phyloP scores from a whole-genome alignment of 2,888 invertebrate species.

The Drosophila subquinaria region DNA sequence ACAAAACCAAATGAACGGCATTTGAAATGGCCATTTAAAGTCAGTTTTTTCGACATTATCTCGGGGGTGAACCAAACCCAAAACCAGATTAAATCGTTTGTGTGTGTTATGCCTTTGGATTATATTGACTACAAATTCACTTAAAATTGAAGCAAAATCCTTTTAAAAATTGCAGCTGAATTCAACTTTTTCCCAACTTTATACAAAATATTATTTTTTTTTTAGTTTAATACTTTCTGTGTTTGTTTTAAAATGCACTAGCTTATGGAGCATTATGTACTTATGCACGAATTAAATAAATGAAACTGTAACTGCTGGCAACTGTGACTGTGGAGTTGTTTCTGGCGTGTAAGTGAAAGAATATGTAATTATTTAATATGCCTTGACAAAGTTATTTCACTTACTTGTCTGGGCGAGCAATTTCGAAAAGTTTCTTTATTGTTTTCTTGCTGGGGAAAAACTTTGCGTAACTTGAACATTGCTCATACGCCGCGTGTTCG shows the following conservation, averaged over 20 bases:
- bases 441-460: slow-evolving; percentile 23
- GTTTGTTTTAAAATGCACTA: background rate
- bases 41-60: background rate
- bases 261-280: slow-evolving; percentile 5
- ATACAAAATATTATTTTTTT: background rate
- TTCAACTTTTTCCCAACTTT: background rate
- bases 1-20: background rate
- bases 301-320: slow-evolving; percentile 13
- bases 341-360: slow-evolving; percentile 10
- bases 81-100: slow-evolving; percentile 15
- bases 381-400: slow-evolving; percentile 42
- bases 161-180: background rate
- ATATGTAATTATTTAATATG: slow-evolving; percentile 49
- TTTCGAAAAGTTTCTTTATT: slow-evolving; percentile 40
- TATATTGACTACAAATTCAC: slow-evolving; percentile 10
- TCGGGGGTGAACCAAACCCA: slow-evolving; percentile 2
- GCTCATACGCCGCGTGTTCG: slow-evolving; percentile 43
- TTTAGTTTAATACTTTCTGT: background rate
- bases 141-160: background rate
- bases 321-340: background rate
- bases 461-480: slow-evolving; percentile 30
- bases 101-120: slow-evolving; percentile 7
- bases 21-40: background rate
- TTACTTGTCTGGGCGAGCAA: slow-evolving; percentile 35
- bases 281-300: slow-evolving; percentile 12